These are phyloP conservation scores for Scaptomyza flava DNA, from an alignment of 2,888 invertebrate genomes.

Conservation along the genomic window DNA sequence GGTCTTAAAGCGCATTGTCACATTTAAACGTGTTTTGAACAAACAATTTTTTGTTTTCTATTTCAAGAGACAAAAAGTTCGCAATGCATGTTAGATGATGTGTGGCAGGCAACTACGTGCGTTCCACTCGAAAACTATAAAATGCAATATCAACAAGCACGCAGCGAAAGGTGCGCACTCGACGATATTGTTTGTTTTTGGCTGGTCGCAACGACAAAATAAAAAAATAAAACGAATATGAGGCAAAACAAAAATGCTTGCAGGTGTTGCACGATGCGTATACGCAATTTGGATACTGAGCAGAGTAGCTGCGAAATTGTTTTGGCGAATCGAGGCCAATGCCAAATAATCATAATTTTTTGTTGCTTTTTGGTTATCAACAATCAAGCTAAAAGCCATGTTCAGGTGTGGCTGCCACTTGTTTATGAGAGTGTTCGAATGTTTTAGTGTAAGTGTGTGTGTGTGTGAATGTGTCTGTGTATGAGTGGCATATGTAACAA, in stretches of 20 bases:
- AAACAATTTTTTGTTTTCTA: neutral
- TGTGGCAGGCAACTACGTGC: conserved; percentile 35
- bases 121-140: conserved; percentile 31
- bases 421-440: conserved; percentile 12
- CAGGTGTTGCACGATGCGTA: conserved; percentile 53
- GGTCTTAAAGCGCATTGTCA: neutral
- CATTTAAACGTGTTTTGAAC: neutral
- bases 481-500: conserved; percentile 71
- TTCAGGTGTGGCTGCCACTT: conserved; percentile 55
- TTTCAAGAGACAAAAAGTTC: neutral
- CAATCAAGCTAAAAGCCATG: conserved; percentile 74
- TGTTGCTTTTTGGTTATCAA: conserved; percentile 46
- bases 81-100: neutral
- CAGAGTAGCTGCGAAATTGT: conserved; percentile 39
- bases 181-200: conserved; percentile 77
- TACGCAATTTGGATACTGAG: conserved; percentile 47
- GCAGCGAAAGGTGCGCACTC: conserved; percentile 31
- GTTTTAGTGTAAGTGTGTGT: conserved; percentile 12
- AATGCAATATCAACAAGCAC: conserved; percentile 63
- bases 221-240: neutral
- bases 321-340: conserved; percentile 55
- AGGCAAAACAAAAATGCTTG: neutral
- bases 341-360: conserved; percentile 68
- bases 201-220: conserved; percentile 5
- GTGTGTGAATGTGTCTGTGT: conserved; percentile 34